Evolutionary conservation across 2,888 invertebrate species (phyloP), one percentile per base, ranked within the genome.

Genomic region (Drosophila antonietae): DNA sequence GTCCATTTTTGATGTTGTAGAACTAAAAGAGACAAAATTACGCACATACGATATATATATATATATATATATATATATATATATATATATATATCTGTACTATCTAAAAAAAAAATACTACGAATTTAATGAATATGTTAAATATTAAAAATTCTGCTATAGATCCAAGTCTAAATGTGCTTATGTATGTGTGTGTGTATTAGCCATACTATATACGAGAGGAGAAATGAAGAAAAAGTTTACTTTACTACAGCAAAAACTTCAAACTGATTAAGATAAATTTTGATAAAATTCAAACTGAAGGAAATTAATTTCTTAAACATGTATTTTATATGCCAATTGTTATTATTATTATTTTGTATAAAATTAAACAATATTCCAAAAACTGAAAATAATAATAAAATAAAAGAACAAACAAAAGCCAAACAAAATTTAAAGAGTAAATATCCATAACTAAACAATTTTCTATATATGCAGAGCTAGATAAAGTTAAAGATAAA

Each of bases 1-100:
- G 83, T 84, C 84, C 84, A 84, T 84, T 84, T 84, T 84, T 79
- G 79, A 84, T 84, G 84, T 84, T 79, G 87, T 84, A 89, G 74
- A 31, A 14, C 18, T 18, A 56, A 49, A 18, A 35, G 6, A 64
- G 35, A 55, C 58, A 67, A 68, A 62, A 59, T 14, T 59, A 72
- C 35, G 14, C 51, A 58, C 44, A 64, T 6, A 10, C 49, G 31
- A 49, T 49, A 39, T 59, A 57, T 41, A 47, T 49, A 41, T 63
- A 52, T 31, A 49, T 64, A 37, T 23, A 53, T 35, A n/a, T n/a
- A n/a, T n/a, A n/a, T n/a, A n/a, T n/a, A 49, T 49, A 39, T 59
- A 57, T 41, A 47, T 49, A 41, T 63, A 52, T 31, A 49, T 64
- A 37, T 23, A 53, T 35, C 55, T 52, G 46, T 37, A 62, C 31